Conservation (phyloP, 2,888 invertebrate species). For the Automeris io region DNA sequence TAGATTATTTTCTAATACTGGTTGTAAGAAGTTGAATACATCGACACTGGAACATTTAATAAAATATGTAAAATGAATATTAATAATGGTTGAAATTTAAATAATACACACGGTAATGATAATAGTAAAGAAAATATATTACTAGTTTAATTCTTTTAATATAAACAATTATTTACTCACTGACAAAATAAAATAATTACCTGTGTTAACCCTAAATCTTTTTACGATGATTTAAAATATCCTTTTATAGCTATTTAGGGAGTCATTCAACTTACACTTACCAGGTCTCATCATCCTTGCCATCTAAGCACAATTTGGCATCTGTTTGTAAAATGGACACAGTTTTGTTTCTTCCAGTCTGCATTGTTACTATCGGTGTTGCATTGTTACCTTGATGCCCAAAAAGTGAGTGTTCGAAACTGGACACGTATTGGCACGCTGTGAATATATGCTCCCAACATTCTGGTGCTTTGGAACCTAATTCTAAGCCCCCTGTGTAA, state of each 20-base stretch:
- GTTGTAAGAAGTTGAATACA: slow-evolving; percentile 89
- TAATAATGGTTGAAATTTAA: too few species aligned
- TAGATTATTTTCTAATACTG: slow-evolving; percentile 80
- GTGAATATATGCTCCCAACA: slow-evolving; percentile 98
- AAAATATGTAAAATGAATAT: too few species aligned
- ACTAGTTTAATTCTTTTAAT: too few species aligned
- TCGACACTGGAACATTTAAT: slow-evolving; percentile 80
- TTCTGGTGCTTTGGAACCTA: slow-evolving; percentile 93
- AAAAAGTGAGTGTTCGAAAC: slow-evolving; percentile 93
- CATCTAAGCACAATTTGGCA: slow-evolving; percentile 71
- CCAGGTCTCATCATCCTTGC: slow-evolving; percentile 86
- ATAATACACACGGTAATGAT: too few species aligned
- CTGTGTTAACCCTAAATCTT: too few species aligned
- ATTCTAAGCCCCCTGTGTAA: slow-evolving; percentile 84
- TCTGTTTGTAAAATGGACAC: slow-evolving; percentile 78
- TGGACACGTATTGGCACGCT: slow-evolving; percentile 94
- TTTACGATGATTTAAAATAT: too few species aligned
- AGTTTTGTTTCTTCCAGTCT: slow-evolving; percentile 78
- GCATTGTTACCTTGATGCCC: slow-evolving; percentile 86
- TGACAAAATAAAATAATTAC: too few species aligned
- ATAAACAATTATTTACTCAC: too few species aligned
- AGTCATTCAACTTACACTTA: slow-evolving; percentile 35
- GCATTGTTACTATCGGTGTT: slow-evolving; percentile 80
- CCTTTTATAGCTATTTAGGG: background rate
- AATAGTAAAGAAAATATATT: too few species aligned